Evolutionary conservation across 2,113 vertebrate genomes (phyloP), one percentile per base, ranked within the genome.

Genomic region (Serinus canaria): DNA sequence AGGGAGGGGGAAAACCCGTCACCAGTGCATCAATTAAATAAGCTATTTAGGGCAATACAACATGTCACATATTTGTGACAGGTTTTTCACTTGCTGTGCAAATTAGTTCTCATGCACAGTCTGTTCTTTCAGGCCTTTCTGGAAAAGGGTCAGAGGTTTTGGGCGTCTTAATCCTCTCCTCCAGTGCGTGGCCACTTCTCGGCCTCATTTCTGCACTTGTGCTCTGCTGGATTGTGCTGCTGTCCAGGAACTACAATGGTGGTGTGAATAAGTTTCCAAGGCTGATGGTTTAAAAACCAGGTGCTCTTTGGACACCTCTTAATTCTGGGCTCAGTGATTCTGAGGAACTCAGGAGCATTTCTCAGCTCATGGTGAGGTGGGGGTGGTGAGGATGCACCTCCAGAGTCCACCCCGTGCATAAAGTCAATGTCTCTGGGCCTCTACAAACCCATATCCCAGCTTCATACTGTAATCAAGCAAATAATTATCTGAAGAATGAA

Each of bases 341-440:
- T 52, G 46, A 74, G 16, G 46, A 30, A 30, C 16, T 60, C 53
- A 21, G 39, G 23, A 60, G 10, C 20, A 59, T 74, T 67, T 74
- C 53, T 41, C 53, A 46, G 69, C 24, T 35, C 53, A 2, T 8
- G 20, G 46, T 46, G 37, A 37, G 30, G 44, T 28, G 31, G 3
- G 12, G 24, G 21, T 72, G 59, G 12, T 24, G 25, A 25, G 17
- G 30, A 41, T 68, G 16, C 16, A n/a, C 16, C 21, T 31, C 24
- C 62, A 41, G 4, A 9, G 31, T 12, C 39, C 78, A 41, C 6
- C 46, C 28, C 0, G 0, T 25, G n/a, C 27, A 16, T 68, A 3
- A 60, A 47, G 4, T 10, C 46, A n/a, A 0, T 46, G 46, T 46
- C n/a, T 68, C 46, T 41, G 60, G 20, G 23, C 19, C 13, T 75